These are phyloP conservation scores for Chloebia gouldiae DNA, from an alignment of 2,113 vertebrate genomes.

Conservation along the genomic window DNA sequence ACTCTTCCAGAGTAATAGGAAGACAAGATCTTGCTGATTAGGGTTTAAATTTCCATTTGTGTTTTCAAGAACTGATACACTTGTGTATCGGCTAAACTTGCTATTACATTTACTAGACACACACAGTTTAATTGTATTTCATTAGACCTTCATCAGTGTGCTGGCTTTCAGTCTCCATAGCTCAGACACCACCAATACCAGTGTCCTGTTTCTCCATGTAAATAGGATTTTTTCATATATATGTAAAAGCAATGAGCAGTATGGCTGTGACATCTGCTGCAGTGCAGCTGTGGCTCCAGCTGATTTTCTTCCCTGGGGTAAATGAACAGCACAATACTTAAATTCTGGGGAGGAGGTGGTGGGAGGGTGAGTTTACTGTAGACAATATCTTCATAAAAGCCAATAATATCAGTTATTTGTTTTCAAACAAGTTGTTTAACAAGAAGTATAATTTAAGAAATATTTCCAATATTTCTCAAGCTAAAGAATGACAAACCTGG, in stretches of 20 bases:
- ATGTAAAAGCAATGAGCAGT: not conserved
- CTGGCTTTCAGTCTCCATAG: not conserved
- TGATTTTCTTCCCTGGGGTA: not conserved
- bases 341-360: not conserved
- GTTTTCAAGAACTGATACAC: not conserved
- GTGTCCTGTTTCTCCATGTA: not conserved
- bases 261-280: not conserved
- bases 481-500: not conserved
- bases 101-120: not conserved
- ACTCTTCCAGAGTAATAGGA: not conserved
- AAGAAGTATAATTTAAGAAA: not conserved
- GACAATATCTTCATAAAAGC: not conserved
- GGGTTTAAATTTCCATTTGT: not conserved
- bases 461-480: not conserved
- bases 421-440: not conserved
- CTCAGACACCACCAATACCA: not conserved
- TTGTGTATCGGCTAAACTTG: not conserved
- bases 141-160: not conserved
- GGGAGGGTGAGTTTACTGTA: not conserved
- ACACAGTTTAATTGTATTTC: not conserved
- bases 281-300: constrained; percentile 13
- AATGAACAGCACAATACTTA: not conserved
- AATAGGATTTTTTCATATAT: not conserved
- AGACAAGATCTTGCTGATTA: not conserved
- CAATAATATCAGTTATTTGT: not conserved